These are phyloP conservation scores for Cantharis lateralis DNA, from an alignment of 2,888 invertebrate genomes.

Conservation along the genomic window DNA sequence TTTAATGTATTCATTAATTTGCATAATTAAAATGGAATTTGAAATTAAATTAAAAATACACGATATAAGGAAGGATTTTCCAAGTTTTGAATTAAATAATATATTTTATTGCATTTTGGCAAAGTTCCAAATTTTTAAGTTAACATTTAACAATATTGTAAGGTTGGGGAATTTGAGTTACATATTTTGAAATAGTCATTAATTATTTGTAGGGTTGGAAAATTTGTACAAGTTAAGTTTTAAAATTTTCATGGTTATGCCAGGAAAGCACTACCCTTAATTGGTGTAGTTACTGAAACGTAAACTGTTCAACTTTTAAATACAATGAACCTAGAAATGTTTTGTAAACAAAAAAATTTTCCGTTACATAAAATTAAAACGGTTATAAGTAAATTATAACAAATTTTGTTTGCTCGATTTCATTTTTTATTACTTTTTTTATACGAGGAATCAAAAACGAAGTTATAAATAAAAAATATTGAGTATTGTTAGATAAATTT, in stretches of 20 bases:
- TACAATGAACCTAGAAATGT: neutral
- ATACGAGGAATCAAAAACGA: neutral
- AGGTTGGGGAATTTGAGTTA: constrained; percentile 9
- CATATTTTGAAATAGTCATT: constrained; percentile 6
- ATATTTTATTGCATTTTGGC: neutral
- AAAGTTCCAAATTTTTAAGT: constrained; percentile 8
- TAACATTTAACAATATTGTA: constrained; percentile 2
- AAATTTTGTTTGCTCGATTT: neutral
- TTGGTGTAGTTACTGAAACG: constrained; percentile 5
- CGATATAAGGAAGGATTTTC: neutral
- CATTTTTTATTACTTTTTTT: neutral
- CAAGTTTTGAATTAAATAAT: neutral
- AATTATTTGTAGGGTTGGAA: constrained; percentile 11
- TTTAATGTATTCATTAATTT: neutral
- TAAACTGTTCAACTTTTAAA: constrained; percentile 3
- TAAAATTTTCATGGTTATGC: constrained; percentile 10
- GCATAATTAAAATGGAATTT: neutral
- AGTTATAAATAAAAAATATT: neutral
- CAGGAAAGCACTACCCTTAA: neutral
- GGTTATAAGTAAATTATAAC: neutral
- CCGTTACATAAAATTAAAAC: neutral
- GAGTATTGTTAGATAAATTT: neutral
- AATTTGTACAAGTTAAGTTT: constrained; percentile 8
- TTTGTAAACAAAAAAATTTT: neutral
- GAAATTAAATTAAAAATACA: neutral